A percentile compares a stretch with the other conserved stretches of the same genome.
phyloP scores from a whole-genome alignment of 2,888 invertebrate genomes.

The Anarsia innoxiella region DNA sequence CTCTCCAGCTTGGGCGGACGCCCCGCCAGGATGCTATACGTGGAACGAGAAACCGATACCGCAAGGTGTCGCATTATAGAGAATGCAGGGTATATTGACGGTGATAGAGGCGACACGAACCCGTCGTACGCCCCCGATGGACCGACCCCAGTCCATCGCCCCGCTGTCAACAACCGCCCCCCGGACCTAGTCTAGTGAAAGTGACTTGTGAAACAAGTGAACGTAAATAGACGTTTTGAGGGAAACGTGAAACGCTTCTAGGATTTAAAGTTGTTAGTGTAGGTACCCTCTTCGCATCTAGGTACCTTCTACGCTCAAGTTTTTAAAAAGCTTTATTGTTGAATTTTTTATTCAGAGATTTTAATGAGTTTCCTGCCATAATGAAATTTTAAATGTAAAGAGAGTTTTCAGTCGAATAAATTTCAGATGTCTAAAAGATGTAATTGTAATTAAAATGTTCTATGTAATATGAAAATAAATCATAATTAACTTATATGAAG shows the following conservation, averaged over 20 bases:
- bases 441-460: slow-evolving; percentile 54
- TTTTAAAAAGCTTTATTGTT: slow-evolving; percentile 71
- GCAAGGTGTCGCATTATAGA: slow-evolving; percentile 67
- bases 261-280: slow-evolving; percentile 62
- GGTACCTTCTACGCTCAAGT: slow-evolving; percentile 71
- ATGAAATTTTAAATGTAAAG: slow-evolving; percentile 45
- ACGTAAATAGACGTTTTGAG: slow-evolving; percentile 51
- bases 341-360: slow-evolving; percentile 62
- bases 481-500: slow-evolving; percentile 13
- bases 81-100: slow-evolving; percentile 64
- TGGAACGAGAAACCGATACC: slow-evolving; percentile 51
- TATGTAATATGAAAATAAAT: slow-evolving; percentile 47
- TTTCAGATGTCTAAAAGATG: slow-evolving; percentile 50
- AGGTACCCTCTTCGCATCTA: slow-evolving; percentile 60
- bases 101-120: slow-evolving; percentile 57
- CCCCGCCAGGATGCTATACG: slow-evolving; percentile 57
- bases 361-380: slow-evolving; percentile 62
- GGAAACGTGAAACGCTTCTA: slow-evolving; percentile 74
- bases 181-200: slow-evolving; percentile 52
- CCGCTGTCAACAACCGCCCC: slow-evolving; percentile 25
- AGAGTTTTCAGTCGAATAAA: slow-evolving; percentile 49
- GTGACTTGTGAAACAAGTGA: slow-evolving; percentile 21
- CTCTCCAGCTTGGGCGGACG: slow-evolving; percentile 51
- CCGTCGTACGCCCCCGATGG: slow-evolving; percentile 67
- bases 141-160: slow-evolving; percentile 59